A percentile compares a stretch with the other conserved stretches of the same genome.
Conservation (phyloP, 2,888 invertebrate genomes). For the Noctua janthe region DNA sequence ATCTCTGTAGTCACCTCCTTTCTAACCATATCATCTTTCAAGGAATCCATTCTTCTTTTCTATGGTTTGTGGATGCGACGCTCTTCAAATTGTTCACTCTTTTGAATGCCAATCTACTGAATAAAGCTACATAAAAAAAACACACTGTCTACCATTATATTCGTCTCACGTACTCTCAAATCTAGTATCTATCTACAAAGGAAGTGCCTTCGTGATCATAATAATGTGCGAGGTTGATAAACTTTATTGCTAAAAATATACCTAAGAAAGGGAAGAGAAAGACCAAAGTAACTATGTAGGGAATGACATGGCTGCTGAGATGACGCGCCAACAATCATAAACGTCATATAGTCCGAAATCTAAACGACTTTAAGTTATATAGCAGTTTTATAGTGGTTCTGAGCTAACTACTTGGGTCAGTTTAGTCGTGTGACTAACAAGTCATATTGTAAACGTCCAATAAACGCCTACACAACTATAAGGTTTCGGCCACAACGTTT, state of each 20-base stretch:
- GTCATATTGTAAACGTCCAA: no score
- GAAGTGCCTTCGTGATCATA: slow-evolving; percentile 63
- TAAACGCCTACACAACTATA: no score
- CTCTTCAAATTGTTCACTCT: not conserved
- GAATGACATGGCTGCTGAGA: not conserved
- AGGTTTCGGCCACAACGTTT: no score
- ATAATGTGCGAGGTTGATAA: slow-evolving; percentile 60
- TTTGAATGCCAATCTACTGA: not conserved
- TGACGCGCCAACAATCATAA: no score
- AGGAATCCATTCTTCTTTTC: not conserved
- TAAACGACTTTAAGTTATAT: no score
- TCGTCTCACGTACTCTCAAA: slow-evolving; percentile 53
- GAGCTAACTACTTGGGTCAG: no score
- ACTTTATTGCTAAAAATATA: slow-evolving; percentile 49
- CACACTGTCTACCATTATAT: slow-evolving; percentile 15
- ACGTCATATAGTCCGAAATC: no score
- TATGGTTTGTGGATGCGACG: not conserved
- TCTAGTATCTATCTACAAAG: slow-evolving; percentile 62
- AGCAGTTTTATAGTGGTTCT: no score
- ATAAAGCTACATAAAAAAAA: slow-evolving; percentile 15
- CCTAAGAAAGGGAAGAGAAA: not conserved
- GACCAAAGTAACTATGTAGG: not conserved
- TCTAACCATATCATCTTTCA: not conserved
- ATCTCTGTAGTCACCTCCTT: not conserved
- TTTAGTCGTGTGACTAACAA: no score